Percentiles rank a stretch among this genome's conserved stretches.
These are phyloP conservation scores for Porites rus DNA, from an alignment of 92 coral and sea anemone genomes.

Conservation along the genomic window DNA sequence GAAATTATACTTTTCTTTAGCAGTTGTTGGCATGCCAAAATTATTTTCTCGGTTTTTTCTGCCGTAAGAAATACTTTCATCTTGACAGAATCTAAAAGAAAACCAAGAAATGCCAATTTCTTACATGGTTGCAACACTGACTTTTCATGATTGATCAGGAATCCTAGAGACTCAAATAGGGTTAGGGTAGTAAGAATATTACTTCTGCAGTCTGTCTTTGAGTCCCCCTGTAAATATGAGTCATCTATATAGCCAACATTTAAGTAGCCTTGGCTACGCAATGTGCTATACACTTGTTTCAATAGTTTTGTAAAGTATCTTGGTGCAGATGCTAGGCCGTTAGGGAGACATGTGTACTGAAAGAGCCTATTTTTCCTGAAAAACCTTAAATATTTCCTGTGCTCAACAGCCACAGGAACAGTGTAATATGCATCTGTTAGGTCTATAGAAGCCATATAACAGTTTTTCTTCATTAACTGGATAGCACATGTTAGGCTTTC, in stretches of 20 bases:
- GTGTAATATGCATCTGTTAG: conserved; percentile 58
- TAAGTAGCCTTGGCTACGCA: conserved; percentile 55
- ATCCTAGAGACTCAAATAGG: conserved; percentile 55
- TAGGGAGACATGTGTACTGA: conserved; percentile 44
- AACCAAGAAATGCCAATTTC: conserved; percentile 54
- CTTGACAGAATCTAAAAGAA: conserved; percentile 42
- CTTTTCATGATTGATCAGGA: conserved; percentile 55
- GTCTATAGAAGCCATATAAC: conserved; percentile 46
- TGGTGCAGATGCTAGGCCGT: conserved; percentile 49
- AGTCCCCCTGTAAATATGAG: background rate
- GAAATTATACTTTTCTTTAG: conserved; percentile 1
- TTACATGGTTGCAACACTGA: conserved; percentile 61
- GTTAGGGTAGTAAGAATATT: conserved; percentile 44
- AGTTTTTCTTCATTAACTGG: conserved; percentile 25
- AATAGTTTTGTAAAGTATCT: conserved; percentile 36
- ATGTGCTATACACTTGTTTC: conserved; percentile 57
- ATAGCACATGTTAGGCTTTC: conserved; percentile 36
- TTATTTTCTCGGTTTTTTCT: conserved; percentile 27
- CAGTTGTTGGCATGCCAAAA: conserved; percentile 31
- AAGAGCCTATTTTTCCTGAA: conserved; percentile 11
- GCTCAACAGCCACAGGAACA: conserved; percentile 44
- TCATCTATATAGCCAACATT: conserved; percentile 68
- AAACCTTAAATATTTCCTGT: conserved; percentile 41
- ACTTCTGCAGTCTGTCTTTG: background rate
- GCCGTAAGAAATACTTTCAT: conserved; percentile 61